Conservation (phyloP, 2,797 vertebrate genomes). For the Leptatherina wallacei region DNA sequence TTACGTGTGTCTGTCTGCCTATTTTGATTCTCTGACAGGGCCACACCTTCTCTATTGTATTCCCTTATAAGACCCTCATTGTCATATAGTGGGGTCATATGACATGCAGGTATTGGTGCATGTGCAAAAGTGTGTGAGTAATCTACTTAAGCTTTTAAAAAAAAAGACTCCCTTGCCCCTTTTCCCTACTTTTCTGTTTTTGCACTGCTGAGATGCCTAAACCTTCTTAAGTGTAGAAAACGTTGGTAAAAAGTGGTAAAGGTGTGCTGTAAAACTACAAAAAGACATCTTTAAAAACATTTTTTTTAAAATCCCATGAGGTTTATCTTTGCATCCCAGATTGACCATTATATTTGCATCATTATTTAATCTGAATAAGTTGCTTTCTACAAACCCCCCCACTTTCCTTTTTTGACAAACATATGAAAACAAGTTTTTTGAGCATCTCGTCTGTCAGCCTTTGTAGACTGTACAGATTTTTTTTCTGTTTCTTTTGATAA, state of each 20-base stretch:
- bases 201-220: neutral
- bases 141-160: constrained; percentile 2
- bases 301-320: no score
- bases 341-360: neutral
- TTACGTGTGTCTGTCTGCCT: constrained; percentile 50
- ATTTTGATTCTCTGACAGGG: constrained; percentile 54
- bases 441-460: no score
- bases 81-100: constrained; percentile 59
- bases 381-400: no score
- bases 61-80: constrained; percentile 51
- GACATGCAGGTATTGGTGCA: constrained; percentile 31
- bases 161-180: neutral
- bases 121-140: constrained; percentile 16
- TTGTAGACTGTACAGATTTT: no score
- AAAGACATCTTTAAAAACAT: no score
- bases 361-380: neutral
- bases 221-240: neutral
- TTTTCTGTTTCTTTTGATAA: neutral
- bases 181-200: neutral
- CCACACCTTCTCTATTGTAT: constrained; percentile 73
- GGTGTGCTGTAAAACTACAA: neutral
- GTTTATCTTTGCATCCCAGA: no score
- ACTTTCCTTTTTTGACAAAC: no score
- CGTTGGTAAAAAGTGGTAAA: neutral
- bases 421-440: neutral